A percentile compares a stretch with the other conserved stretches of the same genome.
phyloP scores from a whole-genome alignment of 2,113 vertebrate species.

The Merops nubicus region DNA sequence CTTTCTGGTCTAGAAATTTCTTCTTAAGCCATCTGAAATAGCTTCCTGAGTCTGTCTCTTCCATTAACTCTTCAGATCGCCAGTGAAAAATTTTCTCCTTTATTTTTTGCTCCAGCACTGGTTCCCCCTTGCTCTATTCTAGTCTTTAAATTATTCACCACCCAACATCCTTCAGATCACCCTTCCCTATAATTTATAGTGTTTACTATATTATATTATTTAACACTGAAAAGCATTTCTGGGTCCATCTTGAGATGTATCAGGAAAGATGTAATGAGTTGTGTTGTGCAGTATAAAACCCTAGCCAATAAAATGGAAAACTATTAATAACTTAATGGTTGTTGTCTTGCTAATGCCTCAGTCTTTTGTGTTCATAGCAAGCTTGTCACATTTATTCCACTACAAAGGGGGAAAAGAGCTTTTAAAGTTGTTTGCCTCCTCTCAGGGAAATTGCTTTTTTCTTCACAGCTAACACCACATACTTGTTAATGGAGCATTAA shows the following conservation, averaged over 20 bases:
- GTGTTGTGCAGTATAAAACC: background rate
- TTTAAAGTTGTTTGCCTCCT: background rate
- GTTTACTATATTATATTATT: conserved; percentile 51
- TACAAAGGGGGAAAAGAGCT: background rate
- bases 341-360: background rate
- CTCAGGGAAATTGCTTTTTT: background rate
- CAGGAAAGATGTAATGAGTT: conserved; percentile 40
- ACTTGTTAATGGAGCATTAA: conserved; percentile 29
- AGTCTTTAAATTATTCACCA: conserved; percentile 48
- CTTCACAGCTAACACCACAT: background rate
- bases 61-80: background rate
- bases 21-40: background rate
- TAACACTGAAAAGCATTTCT: conserved; percentile 36
- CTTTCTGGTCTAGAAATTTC: background rate
- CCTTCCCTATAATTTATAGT: conserved; percentile 43
- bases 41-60: background rate
- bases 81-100: no score
- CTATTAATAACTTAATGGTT: conserved; percentile 20
- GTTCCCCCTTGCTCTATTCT: background rate
- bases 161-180: background rate
- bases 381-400: background rate
- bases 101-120: background rate
- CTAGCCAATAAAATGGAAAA: conserved; percentile 1
- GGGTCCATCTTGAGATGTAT: background rate
- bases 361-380: conserved; percentile 8